phyloP scores from a whole-genome alignment of 2,797 vertebrate species.

The Gallinago stenura region DNA sequence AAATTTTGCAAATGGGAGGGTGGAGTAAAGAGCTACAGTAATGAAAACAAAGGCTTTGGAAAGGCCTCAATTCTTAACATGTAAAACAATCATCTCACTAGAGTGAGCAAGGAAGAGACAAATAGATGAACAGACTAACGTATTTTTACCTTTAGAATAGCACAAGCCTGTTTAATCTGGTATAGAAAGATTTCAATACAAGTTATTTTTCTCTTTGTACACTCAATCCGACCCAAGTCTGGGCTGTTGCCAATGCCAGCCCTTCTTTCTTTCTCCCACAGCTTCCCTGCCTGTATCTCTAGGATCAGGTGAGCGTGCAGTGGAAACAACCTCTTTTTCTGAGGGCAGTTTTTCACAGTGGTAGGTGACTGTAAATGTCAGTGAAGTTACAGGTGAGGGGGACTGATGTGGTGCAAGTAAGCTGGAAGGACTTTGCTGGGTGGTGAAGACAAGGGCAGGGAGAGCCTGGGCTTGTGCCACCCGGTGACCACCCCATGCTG shows the following conservation, averaged over 20 bases:
- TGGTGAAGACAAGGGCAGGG: accelerated
- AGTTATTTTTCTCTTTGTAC: background rate
- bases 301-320: background rate
- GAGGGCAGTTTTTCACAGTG: background rate
- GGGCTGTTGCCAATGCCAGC: background rate
- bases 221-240: background rate
- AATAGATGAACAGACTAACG: background rate
- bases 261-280: background rate
- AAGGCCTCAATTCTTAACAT: background rate
- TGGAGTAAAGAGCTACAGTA: background rate
- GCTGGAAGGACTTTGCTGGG: accelerated
- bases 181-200: background rate
- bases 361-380: accelerated
- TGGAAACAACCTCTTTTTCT: background rate
- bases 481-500: accelerated
- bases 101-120: background rate
- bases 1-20: background rate
- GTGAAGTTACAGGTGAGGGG: accelerated
- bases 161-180: background rate
- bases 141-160: background rate
- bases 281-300: background rate
- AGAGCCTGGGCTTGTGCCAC: background rate
- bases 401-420: accelerated
- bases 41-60: background rate
- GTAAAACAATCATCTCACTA: background rate